These are phyloP conservation scores for Pollenia angustigena DNA, from an alignment of 2,888 invertebrate species.

Conservation along the genomic window DNA sequence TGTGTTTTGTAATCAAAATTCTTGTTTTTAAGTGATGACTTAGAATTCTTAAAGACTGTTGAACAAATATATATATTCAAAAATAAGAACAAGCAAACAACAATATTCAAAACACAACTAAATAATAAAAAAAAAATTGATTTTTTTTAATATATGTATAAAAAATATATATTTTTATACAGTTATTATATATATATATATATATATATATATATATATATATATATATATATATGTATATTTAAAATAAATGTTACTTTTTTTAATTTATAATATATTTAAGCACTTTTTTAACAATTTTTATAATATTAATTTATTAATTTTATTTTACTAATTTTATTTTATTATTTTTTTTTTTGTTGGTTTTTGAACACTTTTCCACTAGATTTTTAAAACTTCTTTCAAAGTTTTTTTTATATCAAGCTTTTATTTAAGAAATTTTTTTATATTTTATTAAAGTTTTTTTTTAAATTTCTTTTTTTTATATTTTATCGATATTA, in stretches of 20 bases:
- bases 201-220: too few species aligned
- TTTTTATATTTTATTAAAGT: constrained; percentile 32
- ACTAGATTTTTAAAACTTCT: neutral
- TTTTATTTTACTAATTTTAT: neutral
- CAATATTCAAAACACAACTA: constrained; percentile 34
- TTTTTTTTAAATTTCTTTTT: constrained; percentile 14
- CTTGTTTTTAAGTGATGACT: constrained; percentile 54
- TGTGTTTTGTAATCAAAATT: constrained; percentile 62
- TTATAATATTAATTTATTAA: too few species aligned
- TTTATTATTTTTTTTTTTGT: too few species aligned
- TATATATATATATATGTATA: too few species aligned
- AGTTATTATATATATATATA: too few species aligned
- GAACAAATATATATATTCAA: constrained; percentile 23
- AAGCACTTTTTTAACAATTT: neutral
- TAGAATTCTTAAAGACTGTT: constrained; percentile 55
- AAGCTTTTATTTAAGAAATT: neutral
- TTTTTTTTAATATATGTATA: constrained; percentile 30
- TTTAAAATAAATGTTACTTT: neutral
- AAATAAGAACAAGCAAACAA: constrained; percentile 54
- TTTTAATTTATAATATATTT: neutral
- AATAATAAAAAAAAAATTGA: constrained; percentile 53
- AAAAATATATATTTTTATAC: too few species aligned
- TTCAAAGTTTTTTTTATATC: neutral
- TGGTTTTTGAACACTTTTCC: constrained; percentile 14
- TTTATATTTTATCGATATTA: constrained; percentile 25